A percentile compares a stretch with the other conserved stretches of the same genome.
These are phyloP conservation scores for Poeciliopsis turneri DNA, from an alignment of 2,797 vertebrate genomes.

Conservation along the genomic window DNA sequence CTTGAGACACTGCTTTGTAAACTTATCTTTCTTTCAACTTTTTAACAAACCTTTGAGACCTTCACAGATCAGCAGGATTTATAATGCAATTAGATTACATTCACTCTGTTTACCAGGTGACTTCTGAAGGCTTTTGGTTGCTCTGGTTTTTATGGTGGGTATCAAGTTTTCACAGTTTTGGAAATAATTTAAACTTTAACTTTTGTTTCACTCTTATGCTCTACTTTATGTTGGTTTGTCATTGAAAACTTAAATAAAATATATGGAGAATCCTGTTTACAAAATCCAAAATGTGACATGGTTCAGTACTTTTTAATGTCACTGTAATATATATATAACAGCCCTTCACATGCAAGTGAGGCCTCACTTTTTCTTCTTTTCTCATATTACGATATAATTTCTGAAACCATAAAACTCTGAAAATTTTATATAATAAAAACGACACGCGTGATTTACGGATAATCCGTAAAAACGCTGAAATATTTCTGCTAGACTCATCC, in stretches of 20 bases:
- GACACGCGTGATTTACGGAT: conserved; percentile 33
- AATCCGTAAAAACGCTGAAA: conserved; percentile 35
- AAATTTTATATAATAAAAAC: conserved; percentile 12
- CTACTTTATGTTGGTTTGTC: background rate
- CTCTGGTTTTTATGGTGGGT: background rate
- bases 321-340: background rate
- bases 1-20: background rate
- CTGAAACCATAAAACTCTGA: conserved; percentile 4
- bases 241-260: background rate
- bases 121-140: background rate
- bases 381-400: background rate
- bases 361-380: background rate
- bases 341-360: background rate
- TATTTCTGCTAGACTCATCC: conserved; percentile 39
- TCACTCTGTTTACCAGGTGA: background rate
- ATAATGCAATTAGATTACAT: background rate
- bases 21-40: background rate
- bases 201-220: background rate
- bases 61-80: background rate
- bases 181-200: background rate
- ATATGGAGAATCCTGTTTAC: background rate
- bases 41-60: background rate
- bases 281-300: background rate
- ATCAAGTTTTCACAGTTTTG: background rate
- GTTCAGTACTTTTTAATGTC: background rate